These are phyloP conservation scores for Chrysodeixis includens DNA, from an alignment of 2,888 invertebrate genomes.

Conservation along the genomic window DNA sequence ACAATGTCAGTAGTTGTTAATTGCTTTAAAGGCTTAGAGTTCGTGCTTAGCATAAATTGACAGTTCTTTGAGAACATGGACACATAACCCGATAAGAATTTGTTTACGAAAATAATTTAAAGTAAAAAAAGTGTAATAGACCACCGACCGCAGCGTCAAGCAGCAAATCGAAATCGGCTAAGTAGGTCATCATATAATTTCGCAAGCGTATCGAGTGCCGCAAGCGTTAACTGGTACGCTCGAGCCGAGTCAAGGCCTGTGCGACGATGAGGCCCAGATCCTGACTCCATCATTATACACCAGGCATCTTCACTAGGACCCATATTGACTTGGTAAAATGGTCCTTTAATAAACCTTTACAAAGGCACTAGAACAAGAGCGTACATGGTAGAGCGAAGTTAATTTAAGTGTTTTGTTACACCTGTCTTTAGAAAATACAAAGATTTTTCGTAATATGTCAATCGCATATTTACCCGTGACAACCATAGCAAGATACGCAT, in stretches of 20 bases:
- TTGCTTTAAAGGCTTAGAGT: constrained; percentile 57
- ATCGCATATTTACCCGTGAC: constrained; percentile 48
- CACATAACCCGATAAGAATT: constrained; percentile 54
- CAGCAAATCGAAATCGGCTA: constrained; percentile 84
- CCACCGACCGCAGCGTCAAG: constrained; percentile 76
- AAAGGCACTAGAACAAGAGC: constrained; percentile 37
- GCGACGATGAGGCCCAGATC: constrained; percentile 73
- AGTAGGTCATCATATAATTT: constrained; percentile 88
- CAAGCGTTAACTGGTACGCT: constrained; percentile 86
- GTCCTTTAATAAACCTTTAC: constrained; percentile 23
- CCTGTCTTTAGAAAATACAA: constrained; percentile 36
- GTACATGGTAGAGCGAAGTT: constrained; percentile 22
- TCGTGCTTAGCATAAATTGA: constrained; percentile 58
- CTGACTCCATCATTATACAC: constrained; percentile 56
- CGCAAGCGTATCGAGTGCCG: constrained; percentile 87
- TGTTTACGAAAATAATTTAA: constrained; percentile 74
- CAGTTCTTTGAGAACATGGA: constrained; percentile 64
- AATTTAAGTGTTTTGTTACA: constrained; percentile 29
- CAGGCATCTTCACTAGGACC: constrained; percentile 45
- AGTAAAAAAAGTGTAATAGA: constrained; percentile 77
- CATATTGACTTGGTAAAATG: constrained; percentile 29
- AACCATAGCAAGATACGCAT: constrained; percentile 41
- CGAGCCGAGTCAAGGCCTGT: constrained; percentile 84
- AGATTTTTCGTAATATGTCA: constrained; percentile 53
- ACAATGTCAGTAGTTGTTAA: constrained; percentile 59